Evolutionary conservation across 2,113 vertebrate genomes (phyloP).

Genomic region (Rousettus leschenaultii): DNA sequence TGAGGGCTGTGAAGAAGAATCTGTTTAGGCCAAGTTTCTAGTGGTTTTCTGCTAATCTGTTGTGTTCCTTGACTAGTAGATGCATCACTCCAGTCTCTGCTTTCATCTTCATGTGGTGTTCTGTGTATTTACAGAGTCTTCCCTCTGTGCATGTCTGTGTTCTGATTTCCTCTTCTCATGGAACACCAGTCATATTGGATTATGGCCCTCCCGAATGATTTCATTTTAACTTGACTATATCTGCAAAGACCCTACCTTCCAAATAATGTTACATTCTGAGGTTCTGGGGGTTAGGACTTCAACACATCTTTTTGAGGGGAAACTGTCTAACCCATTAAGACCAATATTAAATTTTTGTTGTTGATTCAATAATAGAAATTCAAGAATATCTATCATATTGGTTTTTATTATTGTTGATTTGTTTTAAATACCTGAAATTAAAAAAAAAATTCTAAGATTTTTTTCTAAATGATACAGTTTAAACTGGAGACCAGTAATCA

Average conservation of each 20-base stretch:
- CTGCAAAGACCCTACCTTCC: neutral
- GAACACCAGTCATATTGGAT: neutral
- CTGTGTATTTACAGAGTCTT: neutral
- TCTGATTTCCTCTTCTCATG: neutral
- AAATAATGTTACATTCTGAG: neutral
- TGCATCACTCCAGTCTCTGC: neutral
- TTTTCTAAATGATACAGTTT: neutral
- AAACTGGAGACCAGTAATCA: neutral
- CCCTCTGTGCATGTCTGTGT: accelerated
- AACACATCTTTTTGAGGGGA: neutral
- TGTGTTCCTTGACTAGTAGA: neutral
- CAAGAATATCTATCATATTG: neutral
- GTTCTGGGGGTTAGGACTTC: neutral
- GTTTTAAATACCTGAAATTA: conserved; percentile 33
- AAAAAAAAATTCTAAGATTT: neutral
- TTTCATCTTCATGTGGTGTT: neutral
- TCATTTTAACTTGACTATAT: neutral
- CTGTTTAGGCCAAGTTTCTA: neutral
- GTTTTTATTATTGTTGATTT: neutral
- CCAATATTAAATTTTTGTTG: neutral
- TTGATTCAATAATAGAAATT: neutral
- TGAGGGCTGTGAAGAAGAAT: neutral
- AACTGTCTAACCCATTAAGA: neutral
- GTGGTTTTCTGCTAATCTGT: neutral
- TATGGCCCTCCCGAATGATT: neutral